Conservation (phyloP, 2,113 vertebrate species). For the Misgurnus anguillicaudatus region DNA sequence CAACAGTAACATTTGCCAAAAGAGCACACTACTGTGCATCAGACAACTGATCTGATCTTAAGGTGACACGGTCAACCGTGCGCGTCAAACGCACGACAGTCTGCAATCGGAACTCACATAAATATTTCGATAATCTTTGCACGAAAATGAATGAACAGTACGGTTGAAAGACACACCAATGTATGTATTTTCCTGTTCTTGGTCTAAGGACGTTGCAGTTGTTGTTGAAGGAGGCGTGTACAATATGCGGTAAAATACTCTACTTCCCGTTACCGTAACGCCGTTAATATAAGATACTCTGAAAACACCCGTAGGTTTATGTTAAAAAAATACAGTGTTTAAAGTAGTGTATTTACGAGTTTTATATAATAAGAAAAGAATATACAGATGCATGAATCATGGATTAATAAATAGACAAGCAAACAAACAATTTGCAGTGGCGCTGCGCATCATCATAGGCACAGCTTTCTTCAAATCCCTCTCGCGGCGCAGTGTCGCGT, state of each 20-base stretch:
- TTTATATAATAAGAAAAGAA: too few relatives aligned
- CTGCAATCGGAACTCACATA: not conserved
- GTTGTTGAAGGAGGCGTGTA: slow-evolving; percentile 50
- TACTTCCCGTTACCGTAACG: slow-evolving; percentile 40
- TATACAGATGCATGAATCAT: not conserved
- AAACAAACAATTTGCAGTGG: not conserved
- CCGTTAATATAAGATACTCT: not conserved
- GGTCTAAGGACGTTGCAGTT: slow-evolving; percentile 35
- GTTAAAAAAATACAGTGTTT: too few relatives aligned
- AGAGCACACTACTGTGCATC: not conserved
- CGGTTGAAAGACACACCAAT: slow-evolving; percentile 19
- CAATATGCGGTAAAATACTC: not conserved
- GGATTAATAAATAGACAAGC: not conserved
- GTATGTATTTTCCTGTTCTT: not conserved
- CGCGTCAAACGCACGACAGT: not conserved
- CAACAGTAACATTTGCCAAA: slow-evolving; percentile 12
- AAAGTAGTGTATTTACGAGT: too few relatives aligned
- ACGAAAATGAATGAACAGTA: not conserved
- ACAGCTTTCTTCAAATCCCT: too few relatives aligned
- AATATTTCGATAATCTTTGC: not conserved
- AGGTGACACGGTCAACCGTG: not conserved
- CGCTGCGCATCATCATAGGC: too few relatives aligned
- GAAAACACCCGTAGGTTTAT: too few relatives aligned
- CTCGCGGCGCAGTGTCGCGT: too few relatives aligned
- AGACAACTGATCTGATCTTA: not conserved